A percentile compares a stretch with the other conserved stretches of the same genome.
phyloP scores from a whole-genome alignment of 2,113 vertebrate species.

The Sylvilagus bachmani region DNA sequence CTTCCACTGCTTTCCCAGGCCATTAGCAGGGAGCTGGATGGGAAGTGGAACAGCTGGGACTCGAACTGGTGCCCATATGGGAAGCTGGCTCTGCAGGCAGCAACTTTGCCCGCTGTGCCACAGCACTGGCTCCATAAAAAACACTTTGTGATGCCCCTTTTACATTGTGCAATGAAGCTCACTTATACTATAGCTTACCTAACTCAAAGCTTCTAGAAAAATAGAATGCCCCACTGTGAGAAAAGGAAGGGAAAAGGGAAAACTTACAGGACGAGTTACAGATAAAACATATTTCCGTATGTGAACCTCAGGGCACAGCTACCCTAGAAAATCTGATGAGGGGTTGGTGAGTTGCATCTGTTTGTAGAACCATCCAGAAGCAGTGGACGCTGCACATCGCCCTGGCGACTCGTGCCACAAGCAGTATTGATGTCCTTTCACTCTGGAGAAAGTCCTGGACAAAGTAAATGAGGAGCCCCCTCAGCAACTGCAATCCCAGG shows the following conservation, averaged over 20 bases:
- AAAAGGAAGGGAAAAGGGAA: neutral
- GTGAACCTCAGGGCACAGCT: neutral
- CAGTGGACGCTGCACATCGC: neutral
- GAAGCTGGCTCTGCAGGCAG: too few relatives aligned
- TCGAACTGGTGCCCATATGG: too few relatives aligned
- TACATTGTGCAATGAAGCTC: neutral
- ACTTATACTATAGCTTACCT: slow-evolving; percentile 6
- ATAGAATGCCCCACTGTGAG: neutral
- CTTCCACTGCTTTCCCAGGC: too few relatives aligned
- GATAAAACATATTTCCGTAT: neutral
- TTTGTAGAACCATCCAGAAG: neutral
- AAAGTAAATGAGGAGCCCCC: slow-evolving; percentile 43
- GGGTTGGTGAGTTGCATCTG: neutral
- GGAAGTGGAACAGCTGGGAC: too few relatives aligned
- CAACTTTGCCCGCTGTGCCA: too few relatives aligned
- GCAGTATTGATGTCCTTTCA: neutral
- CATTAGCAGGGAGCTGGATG: too few relatives aligned
- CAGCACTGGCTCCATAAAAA: too few relatives aligned
- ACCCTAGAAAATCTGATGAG: neutral
- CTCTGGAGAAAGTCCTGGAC: slow-evolving; percentile 27
- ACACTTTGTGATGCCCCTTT: neutral
- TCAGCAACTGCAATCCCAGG: slow-evolving; percentile 48
- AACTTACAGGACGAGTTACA: neutral
- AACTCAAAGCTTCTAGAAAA: neutral
- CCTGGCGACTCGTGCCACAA: neutral